These are phyloP conservation scores for Rhimphoctona megacephalus DNA, from an alignment of 2,888 invertebrate genomes.

Conservation along the genomic window DNA sequence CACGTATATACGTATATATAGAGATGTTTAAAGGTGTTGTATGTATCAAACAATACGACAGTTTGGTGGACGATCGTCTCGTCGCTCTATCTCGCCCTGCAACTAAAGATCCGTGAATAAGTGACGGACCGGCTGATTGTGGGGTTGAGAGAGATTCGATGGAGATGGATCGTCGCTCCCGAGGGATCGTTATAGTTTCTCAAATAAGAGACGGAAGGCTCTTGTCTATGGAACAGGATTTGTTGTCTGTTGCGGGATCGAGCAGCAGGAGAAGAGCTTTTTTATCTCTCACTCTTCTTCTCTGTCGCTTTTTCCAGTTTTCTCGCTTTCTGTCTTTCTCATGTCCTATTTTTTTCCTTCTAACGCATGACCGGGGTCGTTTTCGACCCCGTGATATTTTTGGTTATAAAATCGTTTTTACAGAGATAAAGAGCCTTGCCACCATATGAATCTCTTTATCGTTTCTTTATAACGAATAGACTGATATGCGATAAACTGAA, in stretches of 20 bases:
- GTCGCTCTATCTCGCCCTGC: conserved; percentile 29
- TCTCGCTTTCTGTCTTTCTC: background rate
- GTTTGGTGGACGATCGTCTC: conserved; percentile 34
- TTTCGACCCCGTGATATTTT: too few relatives aligned
- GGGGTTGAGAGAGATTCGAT: conserved; percentile 83
- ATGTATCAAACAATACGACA: conserved; percentile 24
- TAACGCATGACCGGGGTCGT: too few relatives aligned
- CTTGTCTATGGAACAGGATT: conserved; percentile 19
- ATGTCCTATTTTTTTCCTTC: too few relatives aligned
- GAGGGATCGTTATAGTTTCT: conserved; percentile 81
- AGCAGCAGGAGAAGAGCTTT: conserved; percentile 22
- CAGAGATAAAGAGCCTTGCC: too few relatives aligned
- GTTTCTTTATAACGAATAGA: too few relatives aligned
- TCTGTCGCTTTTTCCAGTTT: background rate
- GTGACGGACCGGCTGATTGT: conserved; percentile 78
- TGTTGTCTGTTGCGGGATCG: conserved; percentile 35
- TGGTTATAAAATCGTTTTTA: too few relatives aligned
- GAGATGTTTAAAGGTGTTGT: conserved; percentile 6
- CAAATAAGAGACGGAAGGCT: conserved; percentile 53
- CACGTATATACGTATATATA: background rate
- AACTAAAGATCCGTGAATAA: conserved; percentile 66
- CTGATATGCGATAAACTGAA: too few relatives aligned
- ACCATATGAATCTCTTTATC: too few relatives aligned
- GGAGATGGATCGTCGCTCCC: conserved; percentile 84
- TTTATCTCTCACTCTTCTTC: conserved; percentile 12